Evolutionary conservation across 2,113 vertebrate species (phyloP).

Genomic region (Podilymbus podiceps): DNA sequence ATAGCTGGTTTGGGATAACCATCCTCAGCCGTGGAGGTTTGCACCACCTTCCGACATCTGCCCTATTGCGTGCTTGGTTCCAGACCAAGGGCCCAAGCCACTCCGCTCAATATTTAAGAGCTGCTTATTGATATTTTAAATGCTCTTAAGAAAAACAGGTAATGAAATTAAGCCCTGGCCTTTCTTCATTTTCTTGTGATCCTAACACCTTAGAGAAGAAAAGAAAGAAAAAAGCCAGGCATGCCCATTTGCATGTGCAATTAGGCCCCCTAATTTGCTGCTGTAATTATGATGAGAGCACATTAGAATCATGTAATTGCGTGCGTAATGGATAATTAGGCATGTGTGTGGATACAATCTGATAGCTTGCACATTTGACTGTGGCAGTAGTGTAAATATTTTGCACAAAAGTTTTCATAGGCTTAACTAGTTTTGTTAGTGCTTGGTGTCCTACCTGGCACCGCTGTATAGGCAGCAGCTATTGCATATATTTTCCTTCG

Average conservation of each 20-base stretch:
- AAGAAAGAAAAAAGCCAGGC: neutral
- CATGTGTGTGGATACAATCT: neutral
- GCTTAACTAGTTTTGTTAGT: neutral
- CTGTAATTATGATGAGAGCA: neutral
- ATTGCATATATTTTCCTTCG: fast-evolving
- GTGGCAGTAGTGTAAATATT: neutral
- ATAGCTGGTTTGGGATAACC: neutral
- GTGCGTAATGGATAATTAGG: neutral
- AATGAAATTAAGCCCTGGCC: neutral
- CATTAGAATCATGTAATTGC: constrained; percentile 9
- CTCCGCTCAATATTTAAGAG: too few relatives aligned
- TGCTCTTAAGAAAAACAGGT: neutral
- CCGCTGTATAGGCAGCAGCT: fast-evolving
- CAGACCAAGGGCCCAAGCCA: neutral
- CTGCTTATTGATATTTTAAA: neutral
- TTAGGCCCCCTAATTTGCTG: neutral
- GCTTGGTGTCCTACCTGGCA: fast-evolving
- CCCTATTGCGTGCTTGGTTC: neutral
- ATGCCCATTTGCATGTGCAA: neutral
- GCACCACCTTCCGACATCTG: neutral
- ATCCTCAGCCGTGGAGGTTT: neutral
- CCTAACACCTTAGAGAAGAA: neutral
- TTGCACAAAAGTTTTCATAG: neutral
- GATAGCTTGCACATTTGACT: neutral
- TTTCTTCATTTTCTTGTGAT: neutral